phyloP scores from a whole-genome alignment of 2,113 vertebrate species.

The Cygnus atratus region DNA sequence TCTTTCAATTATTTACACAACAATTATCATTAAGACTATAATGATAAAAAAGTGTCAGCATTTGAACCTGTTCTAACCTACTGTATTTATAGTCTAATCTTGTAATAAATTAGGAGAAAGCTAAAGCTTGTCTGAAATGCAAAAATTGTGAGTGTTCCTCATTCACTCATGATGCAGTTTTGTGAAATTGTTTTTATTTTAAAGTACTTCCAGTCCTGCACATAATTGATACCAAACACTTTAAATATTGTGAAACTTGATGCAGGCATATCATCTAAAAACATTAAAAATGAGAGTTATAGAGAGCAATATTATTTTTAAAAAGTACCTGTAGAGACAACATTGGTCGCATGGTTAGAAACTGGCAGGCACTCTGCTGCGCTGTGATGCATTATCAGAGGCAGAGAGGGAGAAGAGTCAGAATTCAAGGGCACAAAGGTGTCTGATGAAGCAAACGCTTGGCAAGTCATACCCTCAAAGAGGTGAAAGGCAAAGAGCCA shows the following conservation, averaged over 20 bases:
- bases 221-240: background rate
- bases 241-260: background rate
- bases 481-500: constrained; percentile 23
- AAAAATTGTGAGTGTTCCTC: background rate
- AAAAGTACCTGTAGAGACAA: constrained; percentile 92
- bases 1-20: background rate
- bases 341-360: constrained; percentile 88
- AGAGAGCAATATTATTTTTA: constrained; percentile 7
- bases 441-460: constrained; percentile 86
- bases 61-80: background rate
- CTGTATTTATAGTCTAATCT: background rate
- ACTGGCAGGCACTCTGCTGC: constrained; percentile 87
- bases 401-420: constrained; percentile 85
- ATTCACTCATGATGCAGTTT: background rate
- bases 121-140: background rate
- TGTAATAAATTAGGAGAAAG: background rate
- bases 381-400: constrained; percentile 95
- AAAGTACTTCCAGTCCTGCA: background rate
- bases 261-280: background rate
- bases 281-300: background rate
- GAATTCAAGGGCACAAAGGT: constrained; percentile 86
- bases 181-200: background rate
- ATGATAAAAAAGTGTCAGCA: background rate
- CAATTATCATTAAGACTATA: background rate
- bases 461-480: constrained; percentile 87